These are phyloP conservation scores for Thunnus thynnus DNA, from an alignment of 2,113 vertebrate species.

Conservation along the genomic window DNA sequence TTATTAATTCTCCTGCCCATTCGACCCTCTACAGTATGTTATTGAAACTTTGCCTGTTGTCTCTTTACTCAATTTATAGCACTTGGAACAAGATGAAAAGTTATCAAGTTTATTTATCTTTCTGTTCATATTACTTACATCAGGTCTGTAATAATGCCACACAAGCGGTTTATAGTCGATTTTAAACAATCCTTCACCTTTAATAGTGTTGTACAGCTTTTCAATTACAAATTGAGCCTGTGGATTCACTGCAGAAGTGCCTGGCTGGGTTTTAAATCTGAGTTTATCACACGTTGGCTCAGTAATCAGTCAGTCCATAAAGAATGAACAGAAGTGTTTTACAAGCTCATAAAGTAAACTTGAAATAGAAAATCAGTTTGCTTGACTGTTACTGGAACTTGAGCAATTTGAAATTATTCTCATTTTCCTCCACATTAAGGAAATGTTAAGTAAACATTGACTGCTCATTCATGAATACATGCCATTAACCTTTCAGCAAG, in stretches of 20 bases:
- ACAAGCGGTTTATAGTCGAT: slow-evolving; percentile 40
- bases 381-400: slow-evolving; percentile 5
- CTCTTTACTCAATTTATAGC: background rate
- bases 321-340: slow-evolving; percentile 65
- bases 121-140: slow-evolving; percentile 12
- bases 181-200: slow-evolving; percentile 35
- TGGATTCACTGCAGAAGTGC: slow-evolving; percentile 20
- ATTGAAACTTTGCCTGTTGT: background rate
- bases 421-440: slow-evolving; percentile 7
- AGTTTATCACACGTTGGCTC: slow-evolving; percentile 58
- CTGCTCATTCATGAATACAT: slow-evolving; percentile 2
- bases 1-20: slow-evolving; percentile 3
- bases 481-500: background rate
- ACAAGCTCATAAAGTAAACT: slow-evolving; percentile 54
- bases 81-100: slow-evolving; percentile 1
- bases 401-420: slow-evolving; percentile 1
- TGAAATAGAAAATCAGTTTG: slow-evolving; percentile 21
- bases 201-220: slow-evolving; percentile 33
- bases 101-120: slow-evolving; percentile 17
- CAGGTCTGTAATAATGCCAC: slow-evolving; percentile 12
- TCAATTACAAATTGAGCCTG: slow-evolving; percentile 45
- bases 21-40: background rate
- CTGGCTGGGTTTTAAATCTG: slow-evolving; percentile 35
- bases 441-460: background rate
- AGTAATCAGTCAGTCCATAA: slow-evolving; percentile 57